Conservation (phyloP, 2,888 invertebrate species). For the Dorcus hopei region DNA sequence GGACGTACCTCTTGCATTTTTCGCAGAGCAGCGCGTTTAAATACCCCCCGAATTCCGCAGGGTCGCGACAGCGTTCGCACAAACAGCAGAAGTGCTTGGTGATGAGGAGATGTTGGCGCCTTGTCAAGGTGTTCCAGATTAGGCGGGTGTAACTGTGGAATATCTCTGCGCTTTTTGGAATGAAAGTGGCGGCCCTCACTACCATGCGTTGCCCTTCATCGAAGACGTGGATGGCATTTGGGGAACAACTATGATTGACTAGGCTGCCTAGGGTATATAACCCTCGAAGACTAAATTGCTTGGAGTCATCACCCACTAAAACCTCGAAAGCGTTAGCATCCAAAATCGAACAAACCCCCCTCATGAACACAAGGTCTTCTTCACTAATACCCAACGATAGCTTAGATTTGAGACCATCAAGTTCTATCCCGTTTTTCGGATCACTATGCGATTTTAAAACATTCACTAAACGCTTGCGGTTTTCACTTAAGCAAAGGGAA, state of each 20-base stretch:
- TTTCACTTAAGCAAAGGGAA: slow-evolving; percentile 45
- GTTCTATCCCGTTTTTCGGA: slow-evolving; percentile 58
- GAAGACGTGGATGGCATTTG: slow-evolving; percentile 65
- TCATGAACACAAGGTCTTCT: slow-evolving; percentile 59
- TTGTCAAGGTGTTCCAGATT: no score
- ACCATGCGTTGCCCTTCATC: slow-evolving; percentile 55
- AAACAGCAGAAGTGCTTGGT: no score
- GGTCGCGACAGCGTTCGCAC: no score
- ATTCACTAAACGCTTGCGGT: slow-evolving; percentile 54
- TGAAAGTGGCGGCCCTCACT: no score
- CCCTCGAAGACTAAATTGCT: slow-evolving; percentile 53
- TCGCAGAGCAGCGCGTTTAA: no score
- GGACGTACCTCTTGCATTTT: no score
- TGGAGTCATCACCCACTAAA: slow-evolving; percentile 43
- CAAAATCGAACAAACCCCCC: slow-evolving; percentile 58
- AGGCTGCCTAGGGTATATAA: slow-evolving; percentile 65
- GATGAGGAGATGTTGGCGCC: no score
- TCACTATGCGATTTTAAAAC: slow-evolving; percentile 55
- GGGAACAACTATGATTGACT: slow-evolving; percentile 67
- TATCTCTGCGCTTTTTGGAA: no score
- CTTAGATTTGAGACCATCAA: slow-evolving; percentile 53
- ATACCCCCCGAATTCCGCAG: no score
- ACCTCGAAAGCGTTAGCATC: slow-evolving; percentile 70
- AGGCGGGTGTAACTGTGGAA: no score
- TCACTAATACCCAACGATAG: slow-evolving; percentile 52